These are phyloP conservation scores for Holothuria leucospilota DNA, from an alignment of 53 echinoderm and acorn worm species.

Conservation along the genomic window DNA sequence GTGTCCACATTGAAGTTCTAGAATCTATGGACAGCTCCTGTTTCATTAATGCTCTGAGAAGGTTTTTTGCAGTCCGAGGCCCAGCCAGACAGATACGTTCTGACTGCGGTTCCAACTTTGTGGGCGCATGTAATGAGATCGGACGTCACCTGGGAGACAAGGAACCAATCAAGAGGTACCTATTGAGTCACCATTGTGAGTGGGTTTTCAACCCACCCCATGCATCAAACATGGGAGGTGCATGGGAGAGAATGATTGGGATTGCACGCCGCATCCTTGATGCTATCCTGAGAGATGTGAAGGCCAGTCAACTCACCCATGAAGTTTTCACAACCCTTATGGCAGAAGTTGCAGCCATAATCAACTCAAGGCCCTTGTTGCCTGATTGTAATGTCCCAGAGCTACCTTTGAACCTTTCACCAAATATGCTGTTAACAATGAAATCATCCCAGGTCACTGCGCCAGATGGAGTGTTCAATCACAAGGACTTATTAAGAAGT, in stretches of 20 bases:
- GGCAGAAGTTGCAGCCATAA: constrained; percentile 65
- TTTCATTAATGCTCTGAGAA: constrained; percentile 55
- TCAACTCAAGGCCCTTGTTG: constrained; percentile 58
- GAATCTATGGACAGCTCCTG: constrained; percentile 56
- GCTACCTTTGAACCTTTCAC: constrained; percentile 64
- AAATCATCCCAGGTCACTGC: constrained; percentile 64
- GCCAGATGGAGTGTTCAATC: constrained; percentile 64
- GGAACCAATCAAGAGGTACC: constrained; percentile 54
- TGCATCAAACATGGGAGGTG: constrained; percentile 66
- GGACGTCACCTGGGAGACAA: constrained; percentile 43
- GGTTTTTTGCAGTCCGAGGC: constrained; percentile 56
- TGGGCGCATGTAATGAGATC: constrained; percentile 61
- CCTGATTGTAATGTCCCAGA: constrained; percentile 56
- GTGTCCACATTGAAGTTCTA: constrained; percentile 59
- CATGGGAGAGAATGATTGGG: constrained; percentile 70
- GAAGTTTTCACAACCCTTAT: constrained; percentile 63
- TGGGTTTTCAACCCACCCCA: constrained; percentile 75
- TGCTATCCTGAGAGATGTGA: constrained; percentile 60
- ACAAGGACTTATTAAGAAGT: constrained; percentile 59
- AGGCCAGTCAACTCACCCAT: constrained; percentile 69
- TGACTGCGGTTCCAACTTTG: constrained; percentile 57
- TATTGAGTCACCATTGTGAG: constrained; percentile 52
- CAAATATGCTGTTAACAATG: constrained; percentile 64
- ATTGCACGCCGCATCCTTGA: constrained; percentile 70
- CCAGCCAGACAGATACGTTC: constrained; percentile 62